A percentile compares a stretch with the other conserved stretches of the same genome.
These are phyloP conservation scores for Phalanger gymnotis DNA, from an alignment of 2,797 vertebrate species.

Conservation along the genomic window DNA sequence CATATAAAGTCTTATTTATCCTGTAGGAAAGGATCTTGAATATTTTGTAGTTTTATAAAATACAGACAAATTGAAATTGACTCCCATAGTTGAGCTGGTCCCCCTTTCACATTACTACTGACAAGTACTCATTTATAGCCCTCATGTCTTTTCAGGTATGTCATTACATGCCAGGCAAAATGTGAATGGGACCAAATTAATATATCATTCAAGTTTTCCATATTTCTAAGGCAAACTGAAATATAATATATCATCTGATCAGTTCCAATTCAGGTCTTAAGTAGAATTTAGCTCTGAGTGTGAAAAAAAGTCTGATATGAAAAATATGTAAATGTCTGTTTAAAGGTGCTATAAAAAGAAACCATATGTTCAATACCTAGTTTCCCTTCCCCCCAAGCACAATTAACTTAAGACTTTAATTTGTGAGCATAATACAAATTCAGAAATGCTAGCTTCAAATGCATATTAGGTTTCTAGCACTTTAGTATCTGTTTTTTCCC, in stretches of 20 bases:
- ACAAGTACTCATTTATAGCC: slow-evolving; percentile 60
- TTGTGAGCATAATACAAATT: slow-evolving; percentile 55
- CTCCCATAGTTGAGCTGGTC: slow-evolving; percentile 41
- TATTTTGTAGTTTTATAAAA: slow-evolving; percentile 55
- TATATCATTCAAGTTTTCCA: not conserved
- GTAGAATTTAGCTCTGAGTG: slow-evolving; percentile 57
- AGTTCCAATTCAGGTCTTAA: slow-evolving; percentile 54
- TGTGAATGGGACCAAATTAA: slow-evolving; percentile 56
- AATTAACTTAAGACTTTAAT: slow-evolving; percentile 20
- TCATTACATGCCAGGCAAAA: slow-evolving; percentile 66
- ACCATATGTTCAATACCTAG: slow-evolving; percentile 63
- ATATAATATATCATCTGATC: slow-evolving; percentile 39
- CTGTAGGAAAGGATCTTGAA: slow-evolving; percentile 50
- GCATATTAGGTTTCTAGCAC: not conserved
- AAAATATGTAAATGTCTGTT: slow-evolving; percentile 60
- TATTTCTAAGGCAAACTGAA: slow-evolving; percentile 34
- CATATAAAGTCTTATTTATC: slow-evolving; percentile 48
- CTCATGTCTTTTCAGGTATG: slow-evolving; percentile 58
- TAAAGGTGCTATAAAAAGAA: slow-evolving; percentile 68
- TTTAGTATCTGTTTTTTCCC: not conserved
- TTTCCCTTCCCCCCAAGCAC: slow-evolving; percentile 13
- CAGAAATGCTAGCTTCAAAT: not conserved
- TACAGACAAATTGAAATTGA: slow-evolving; percentile 41
- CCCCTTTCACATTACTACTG: slow-evolving; percentile 35
- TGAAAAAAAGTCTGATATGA: slow-evolving; percentile 59